These are phyloP conservation scores for Cygnus olor DNA, from an alignment of 2,797 vertebrate genomes.

Conservation along the genomic window DNA sequence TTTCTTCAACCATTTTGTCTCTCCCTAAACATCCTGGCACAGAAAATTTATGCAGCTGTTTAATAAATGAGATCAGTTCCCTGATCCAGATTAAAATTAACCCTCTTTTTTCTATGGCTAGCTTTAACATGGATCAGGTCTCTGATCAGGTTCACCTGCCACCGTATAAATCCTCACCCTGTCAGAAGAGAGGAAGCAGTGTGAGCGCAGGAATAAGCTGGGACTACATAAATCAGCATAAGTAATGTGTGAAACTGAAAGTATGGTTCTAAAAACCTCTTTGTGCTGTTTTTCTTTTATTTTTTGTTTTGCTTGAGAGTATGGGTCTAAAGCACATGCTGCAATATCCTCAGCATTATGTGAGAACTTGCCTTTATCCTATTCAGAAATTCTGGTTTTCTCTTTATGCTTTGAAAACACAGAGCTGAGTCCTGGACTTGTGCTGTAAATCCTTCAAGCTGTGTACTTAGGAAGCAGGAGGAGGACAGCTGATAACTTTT, in stretches of 20 bases:
- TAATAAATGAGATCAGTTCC: slow-evolving; percentile 9
- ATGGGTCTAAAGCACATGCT: background rate
- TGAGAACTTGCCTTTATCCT: background rate
- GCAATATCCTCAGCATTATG: background rate
- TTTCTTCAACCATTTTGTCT: background rate
- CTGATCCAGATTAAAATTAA: background rate
- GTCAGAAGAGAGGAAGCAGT: background rate
- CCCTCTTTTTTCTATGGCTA: background rate
- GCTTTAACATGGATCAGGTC: background rate
- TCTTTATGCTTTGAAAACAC: background rate
- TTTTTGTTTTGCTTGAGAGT: background rate
- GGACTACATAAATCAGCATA: background rate
- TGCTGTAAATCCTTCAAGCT: background rate
- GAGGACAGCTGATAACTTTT: background rate
- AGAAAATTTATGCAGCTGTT: background rate
- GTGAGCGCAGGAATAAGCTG: background rate
- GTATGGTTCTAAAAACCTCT: background rate
- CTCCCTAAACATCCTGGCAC: background rate
- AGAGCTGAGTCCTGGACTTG: background rate
- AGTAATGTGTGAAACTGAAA: background rate
- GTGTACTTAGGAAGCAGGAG: background rate
- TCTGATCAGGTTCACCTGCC: slow-evolving; percentile 41
- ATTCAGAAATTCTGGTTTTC: background rate
- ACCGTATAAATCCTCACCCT: slow-evolving; percentile 34
- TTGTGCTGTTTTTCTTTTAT: background rate